These are phyloP conservation scores for Azemiops feae DNA, from an alignment of 2,113 vertebrate genomes.

Conservation along the genomic window DNA sequence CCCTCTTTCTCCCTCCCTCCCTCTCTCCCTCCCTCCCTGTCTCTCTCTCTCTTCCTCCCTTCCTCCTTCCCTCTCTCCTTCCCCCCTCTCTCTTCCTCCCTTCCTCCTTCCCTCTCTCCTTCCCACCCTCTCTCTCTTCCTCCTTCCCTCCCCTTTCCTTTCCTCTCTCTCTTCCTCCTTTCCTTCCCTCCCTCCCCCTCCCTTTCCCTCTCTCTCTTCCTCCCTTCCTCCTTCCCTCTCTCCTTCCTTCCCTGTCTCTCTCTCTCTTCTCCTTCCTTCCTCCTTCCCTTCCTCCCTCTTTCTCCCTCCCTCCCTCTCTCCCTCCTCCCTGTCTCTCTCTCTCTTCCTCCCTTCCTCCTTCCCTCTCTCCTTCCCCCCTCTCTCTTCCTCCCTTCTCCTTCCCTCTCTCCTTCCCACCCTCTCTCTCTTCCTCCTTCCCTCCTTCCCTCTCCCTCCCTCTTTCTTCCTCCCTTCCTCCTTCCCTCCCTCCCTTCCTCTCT, in stretches of 20 bases:
- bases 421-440: constrained; percentile 1
- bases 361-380: too few species aligned
- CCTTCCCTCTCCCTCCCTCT: too few species aligned
- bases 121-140: too few species aligned
- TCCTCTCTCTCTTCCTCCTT: too few species aligned
- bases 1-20: too few species aligned
- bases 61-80: rapidly evolving
- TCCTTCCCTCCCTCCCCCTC: too few species aligned
- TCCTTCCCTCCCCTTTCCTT: too few species aligned
- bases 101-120: rapidly evolving
- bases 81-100: rapidly evolving
- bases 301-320: constrained; percentile 2
- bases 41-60: too few species aligned
- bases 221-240: background rate
- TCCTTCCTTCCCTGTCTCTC: too few species aligned
- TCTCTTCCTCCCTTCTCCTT: background rate
- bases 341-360: background rate
- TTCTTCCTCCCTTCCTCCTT: background rate
- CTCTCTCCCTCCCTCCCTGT: too few species aligned
- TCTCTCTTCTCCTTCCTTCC: constrained; percentile 2
- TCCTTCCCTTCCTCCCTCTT: constrained; percentile 1
- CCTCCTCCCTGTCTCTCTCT: background rate
- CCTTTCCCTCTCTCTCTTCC: too few species aligned
- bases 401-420: background rate
- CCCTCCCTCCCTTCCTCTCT: constrained; percentile 13